These are phyloP conservation scores for Drosophila pseudotalamancana DNA, from an alignment of 2,888 invertebrate species.

Conservation along the genomic window DNA sequence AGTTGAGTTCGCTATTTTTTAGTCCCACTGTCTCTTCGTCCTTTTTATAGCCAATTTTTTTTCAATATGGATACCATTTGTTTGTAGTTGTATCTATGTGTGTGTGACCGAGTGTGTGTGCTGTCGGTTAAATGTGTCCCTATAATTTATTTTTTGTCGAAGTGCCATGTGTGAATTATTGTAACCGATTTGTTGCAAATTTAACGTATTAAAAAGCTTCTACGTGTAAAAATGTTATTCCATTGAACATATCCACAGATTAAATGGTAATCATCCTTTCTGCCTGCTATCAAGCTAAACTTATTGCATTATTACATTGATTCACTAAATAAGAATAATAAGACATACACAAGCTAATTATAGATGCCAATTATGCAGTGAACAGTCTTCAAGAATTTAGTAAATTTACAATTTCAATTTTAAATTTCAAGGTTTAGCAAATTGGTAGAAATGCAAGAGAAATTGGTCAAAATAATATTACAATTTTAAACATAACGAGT, in stretches of 20 bases:
- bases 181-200: constrained; percentile 67
- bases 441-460: background rate
- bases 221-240: constrained; percentile 14
- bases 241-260: background rate
- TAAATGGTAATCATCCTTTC: too few species aligned
- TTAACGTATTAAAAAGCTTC: constrained; percentile 54
- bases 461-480: constrained; percentile 1
- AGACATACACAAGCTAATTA: too few species aligned
- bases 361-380: too few species aligned
- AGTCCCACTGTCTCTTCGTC: constrained; percentile 5
- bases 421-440: background rate
- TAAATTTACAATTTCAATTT: background rate
- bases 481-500: constrained; percentile 3
- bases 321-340: too few species aligned
- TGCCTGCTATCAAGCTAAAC: too few species aligned
- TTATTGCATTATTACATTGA: background rate
- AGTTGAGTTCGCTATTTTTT: constrained; percentile 28
- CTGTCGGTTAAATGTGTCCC: constrained; percentile 32
- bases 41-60: constrained; percentile 40
- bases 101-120: constrained; percentile 5
- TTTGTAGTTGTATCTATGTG: constrained; percentile 1
- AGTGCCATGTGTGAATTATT: constrained; percentile 71
- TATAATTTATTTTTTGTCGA: constrained; percentile 62
- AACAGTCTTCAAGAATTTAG: background rate
- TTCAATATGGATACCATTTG: constrained; percentile 14